Evolutionary conservation across 2,113 vertebrate genomes (phyloP).

Genomic region (Xiphophorus maculatus): DNA sequence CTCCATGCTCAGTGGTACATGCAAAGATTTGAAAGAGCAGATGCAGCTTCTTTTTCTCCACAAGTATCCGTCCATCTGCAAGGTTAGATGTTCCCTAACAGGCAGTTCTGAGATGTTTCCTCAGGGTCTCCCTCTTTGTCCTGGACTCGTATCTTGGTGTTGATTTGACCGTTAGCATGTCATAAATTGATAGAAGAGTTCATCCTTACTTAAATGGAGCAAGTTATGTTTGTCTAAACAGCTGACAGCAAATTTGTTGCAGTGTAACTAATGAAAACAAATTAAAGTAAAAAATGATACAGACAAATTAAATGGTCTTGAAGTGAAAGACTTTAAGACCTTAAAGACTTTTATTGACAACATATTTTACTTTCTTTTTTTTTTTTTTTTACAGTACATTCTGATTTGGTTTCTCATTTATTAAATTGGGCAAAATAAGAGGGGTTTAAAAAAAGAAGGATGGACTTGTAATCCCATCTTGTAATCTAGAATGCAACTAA

Average conservation of each 20-base stretch:
- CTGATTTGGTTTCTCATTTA: too few relatives aligned
- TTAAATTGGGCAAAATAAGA: too few relatives aligned
- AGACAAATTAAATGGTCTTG: too few relatives aligned
- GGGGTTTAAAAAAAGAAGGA: too few relatives aligned
- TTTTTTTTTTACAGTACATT: too few relatives aligned
- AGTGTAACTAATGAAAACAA: not conserved
- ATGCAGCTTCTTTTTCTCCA: not conserved
- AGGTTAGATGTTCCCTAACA: conserved; percentile 37
- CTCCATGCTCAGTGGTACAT: not conserved
- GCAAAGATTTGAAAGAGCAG: not conserved
- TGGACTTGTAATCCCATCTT: too few relatives aligned
- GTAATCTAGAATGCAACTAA: too few relatives aligned
- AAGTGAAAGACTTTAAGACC: too few relatives aligned
- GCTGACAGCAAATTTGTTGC: not conserved
- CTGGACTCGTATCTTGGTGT: not conserved
- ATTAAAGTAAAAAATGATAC: too few relatives aligned
- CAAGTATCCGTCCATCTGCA: not conserved
- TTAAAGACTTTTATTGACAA: too few relatives aligned
- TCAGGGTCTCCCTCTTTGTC: conserved; percentile 10
- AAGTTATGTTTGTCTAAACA: not conserved
- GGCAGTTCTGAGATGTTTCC: conserved; percentile 43
- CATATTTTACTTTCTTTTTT: too few relatives aligned
- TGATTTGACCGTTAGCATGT: conserved; percentile 13
- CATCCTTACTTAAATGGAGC: not conserved
- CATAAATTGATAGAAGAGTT: conserved; percentile 29